phyloP scores from a whole-genome alignment of 2,113 vertebrate genomes.

The Pagrus major region DNA sequence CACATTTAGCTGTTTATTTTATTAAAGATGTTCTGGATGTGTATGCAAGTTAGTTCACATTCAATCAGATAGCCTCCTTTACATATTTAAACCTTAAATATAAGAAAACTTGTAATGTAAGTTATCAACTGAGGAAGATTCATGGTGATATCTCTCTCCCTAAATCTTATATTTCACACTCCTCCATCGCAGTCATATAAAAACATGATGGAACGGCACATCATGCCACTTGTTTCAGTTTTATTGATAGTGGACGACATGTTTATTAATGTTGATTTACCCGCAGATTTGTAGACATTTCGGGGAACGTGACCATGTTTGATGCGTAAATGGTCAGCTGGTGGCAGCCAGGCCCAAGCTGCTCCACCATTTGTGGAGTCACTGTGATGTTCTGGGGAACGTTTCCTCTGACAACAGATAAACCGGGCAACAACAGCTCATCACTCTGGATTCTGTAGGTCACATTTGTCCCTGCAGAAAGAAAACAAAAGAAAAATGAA shows the following conservation, averaged over 20 bases:
- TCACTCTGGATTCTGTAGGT: slow-evolving; percentile 80
- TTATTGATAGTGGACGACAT: not conserved
- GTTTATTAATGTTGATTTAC: slow-evolving; percentile 18
- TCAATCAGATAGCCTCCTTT: too few species aligned
- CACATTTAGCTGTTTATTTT: too few species aligned
- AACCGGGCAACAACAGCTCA: slow-evolving; percentile 74
- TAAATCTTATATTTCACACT: not conserved
- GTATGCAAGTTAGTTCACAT: too few species aligned
- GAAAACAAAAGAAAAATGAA: not conserved
- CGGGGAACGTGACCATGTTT: slow-evolving; percentile 42
- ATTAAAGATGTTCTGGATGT: too few species aligned
- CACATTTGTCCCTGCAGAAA: slow-evolving; percentile 82
- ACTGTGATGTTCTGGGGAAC: slow-evolving; percentile 86
- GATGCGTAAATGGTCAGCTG: slow-evolving; percentile 82
- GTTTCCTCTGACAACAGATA: slow-evolving; percentile 64
- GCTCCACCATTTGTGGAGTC: slow-evolving; percentile 65
- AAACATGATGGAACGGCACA: not conserved
- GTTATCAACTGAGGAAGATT: too few species aligned
- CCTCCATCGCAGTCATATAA: not conserved
- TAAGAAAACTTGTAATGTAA: too few species aligned
- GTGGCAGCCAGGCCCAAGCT: slow-evolving; percentile 85
- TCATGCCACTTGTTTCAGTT: not conserved
- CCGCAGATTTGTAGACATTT: slow-evolving; percentile 71
- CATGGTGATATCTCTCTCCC: too few species aligned
- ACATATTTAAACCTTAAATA: too few species aligned